Evolutionary conservation across 2,113 vertebrate genomes (phyloP).

Genomic region (Enhydra lutris): DNA sequence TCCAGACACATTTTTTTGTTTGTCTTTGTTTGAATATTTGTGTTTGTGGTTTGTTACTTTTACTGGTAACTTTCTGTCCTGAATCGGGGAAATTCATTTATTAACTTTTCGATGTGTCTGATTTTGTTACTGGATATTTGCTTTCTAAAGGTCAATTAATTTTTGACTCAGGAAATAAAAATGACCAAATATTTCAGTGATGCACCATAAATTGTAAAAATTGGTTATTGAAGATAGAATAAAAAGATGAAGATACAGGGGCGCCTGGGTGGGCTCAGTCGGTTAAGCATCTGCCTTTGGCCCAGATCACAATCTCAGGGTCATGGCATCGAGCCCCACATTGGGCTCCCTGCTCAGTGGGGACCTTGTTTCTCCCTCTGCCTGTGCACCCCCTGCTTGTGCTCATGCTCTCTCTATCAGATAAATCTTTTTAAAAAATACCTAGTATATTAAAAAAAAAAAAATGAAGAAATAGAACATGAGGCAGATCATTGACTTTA

Average conservation of each 20-base stretch:
- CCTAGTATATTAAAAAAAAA: too few species aligned
- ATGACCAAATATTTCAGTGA: background rate
- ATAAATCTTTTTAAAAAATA: too few species aligned
- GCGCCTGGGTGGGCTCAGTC: too few species aligned
- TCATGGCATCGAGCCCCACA: too few species aligned
- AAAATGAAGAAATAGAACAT: background rate
- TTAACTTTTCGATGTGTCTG: background rate
- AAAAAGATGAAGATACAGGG: background rate
- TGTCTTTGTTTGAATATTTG: background rate
- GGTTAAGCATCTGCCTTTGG: too few species aligned
- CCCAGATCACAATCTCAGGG: too few species aligned
- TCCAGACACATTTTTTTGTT: conserved; percentile 7
- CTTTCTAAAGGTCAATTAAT: background rate
- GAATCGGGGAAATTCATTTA: background rate
- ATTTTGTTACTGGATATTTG: background rate
- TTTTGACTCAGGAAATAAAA: background rate
- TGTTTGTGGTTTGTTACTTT: background rate
- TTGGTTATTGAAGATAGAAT: background rate
- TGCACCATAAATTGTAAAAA: background rate
- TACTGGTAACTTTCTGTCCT: background rate
- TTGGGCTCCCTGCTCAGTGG: too few species aligned
- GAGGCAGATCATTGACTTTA: background rate
- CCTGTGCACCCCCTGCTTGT: too few species aligned
- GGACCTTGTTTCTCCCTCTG: too few species aligned
- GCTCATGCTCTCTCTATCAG: too few species aligned